Conservation (phyloP, 2,113 vertebrate species). For the Willisornis vidua region DNA sequence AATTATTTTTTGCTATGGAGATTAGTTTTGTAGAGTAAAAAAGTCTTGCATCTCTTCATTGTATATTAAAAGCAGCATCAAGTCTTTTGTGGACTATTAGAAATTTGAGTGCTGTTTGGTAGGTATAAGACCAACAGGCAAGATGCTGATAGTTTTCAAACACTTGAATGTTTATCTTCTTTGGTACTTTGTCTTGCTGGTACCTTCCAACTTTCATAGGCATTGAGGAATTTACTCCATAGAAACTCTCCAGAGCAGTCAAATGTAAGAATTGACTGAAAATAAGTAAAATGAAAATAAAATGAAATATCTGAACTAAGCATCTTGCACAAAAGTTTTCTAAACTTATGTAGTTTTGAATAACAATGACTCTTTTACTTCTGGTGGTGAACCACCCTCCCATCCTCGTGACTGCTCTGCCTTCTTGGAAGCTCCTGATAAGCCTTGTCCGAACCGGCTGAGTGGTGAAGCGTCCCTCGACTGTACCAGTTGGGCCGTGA, state of each 20-base stretch:
- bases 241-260: background rate
- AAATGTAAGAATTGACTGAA: background rate
- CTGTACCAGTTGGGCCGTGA: fast-evolving
- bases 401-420: background rate
- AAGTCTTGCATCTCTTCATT: background rate
- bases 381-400: background rate
- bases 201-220: background rate
- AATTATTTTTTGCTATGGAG: background rate
- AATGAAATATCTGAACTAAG: background rate
- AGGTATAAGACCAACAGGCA: background rate
- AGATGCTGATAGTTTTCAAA: background rate
- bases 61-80: background rate
- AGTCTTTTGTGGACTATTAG: background rate
- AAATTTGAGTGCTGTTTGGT: background rate
- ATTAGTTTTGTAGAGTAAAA: background rate
- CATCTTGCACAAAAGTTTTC: background rate
- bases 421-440: background rate
- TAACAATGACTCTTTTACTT: background rate
- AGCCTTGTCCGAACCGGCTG: background rate
- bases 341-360: background rate
- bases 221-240: background rate
- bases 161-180: fast-evolving
- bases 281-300: background rate
- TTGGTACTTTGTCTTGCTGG: background rate
- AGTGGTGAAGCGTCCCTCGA: background rate